These are phyloP conservation scores for Phylloscopus trochiloides DNA, from an alignment of 2,113 vertebrate genomes.

Conservation along the genomic window DNA sequence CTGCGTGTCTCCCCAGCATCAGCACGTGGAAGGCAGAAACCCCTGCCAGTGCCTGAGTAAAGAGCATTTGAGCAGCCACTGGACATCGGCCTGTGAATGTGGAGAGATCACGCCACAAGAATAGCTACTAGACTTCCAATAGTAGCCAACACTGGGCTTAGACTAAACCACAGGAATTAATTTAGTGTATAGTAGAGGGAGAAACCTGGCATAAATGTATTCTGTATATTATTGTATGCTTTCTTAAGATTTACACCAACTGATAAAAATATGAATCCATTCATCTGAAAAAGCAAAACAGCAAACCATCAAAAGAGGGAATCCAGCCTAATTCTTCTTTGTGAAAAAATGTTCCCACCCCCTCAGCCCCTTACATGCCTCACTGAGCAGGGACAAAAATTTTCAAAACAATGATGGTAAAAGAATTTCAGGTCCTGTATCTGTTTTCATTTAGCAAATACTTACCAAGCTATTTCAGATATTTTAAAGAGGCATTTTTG, in stretches of 20 bases:
- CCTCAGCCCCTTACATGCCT: not conserved
- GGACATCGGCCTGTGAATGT: no score
- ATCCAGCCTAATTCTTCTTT: not conserved
- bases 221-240: not conserved
- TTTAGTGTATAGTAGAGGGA: not conserved
- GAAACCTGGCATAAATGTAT: not conserved
- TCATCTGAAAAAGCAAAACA: not conserved
- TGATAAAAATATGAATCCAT: not conserved
- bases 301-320: not conserved
- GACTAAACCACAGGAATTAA: not conserved
- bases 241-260: not conserved
- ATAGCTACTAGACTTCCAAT: not conserved
- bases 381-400: not conserved
- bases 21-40: not conserved
- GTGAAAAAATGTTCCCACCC: not conserved
- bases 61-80: not conserved
- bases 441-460: not conserved
- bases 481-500: not conserved
- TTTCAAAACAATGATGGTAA: not conserved
- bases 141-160: not conserved
- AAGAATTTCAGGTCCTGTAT: not conserved
- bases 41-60: not conserved
- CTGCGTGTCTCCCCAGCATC: accelerated
- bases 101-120: not conserved
- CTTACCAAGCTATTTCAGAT: not conserved